These are phyloP conservation scores for Phortica variegata DNA, from an alignment of 1,140 invertebrate species.

Conservation along the genomic window DNA sequence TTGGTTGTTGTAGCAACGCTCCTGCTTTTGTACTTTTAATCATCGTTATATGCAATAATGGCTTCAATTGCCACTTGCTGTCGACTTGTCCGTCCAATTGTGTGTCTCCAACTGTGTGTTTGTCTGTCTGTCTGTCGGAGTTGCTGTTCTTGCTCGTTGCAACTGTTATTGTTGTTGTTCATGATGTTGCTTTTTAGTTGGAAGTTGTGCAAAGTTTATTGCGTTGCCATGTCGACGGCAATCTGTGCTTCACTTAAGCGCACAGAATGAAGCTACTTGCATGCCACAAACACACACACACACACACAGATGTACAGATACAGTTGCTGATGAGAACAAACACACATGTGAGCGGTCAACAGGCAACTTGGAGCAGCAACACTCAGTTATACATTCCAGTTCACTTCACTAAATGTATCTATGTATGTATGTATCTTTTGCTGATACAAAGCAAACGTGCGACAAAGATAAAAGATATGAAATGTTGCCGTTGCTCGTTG, in stretches of 20 bases:
- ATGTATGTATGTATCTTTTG: slow-evolving; percentile 9
- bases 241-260: slow-evolving; percentile 50
- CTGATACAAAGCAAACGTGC: slow-evolving; percentile 1
- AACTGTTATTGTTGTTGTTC: slow-evolving; percentile 18
- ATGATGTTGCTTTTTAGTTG: slow-evolving; percentile 10
- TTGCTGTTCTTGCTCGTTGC: slow-evolving; percentile 28
- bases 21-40: slow-evolving; percentile 34
- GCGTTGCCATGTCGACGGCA: slow-evolving; percentile 52
- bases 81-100: neutral
- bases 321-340: too few relatives aligned
- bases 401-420: slow-evolving; percentile 14
- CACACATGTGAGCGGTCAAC: slow-evolving; percentile 18
- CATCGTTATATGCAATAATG: slow-evolving; percentile 52
- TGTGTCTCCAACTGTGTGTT: too few relatives aligned
- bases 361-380: slow-evolving; percentile 7
- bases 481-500: slow-evolving; percentile 2
- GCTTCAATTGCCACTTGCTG: slow-evolving; percentile 45
- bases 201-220: slow-evolving; percentile 38
- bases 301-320: slow-evolving; percentile 12
- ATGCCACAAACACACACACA: slow-evolving; percentile 30
- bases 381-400: slow-evolving; percentile 15
- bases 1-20: neutral
- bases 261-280: slow-evolving; percentile 52
- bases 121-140: neutral
- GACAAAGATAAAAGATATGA: too few relatives aligned